These are phyloP conservation scores for Macrotus californicus DNA, from an alignment of 2,113 vertebrate genomes.

Conservation along the genomic window DNA sequence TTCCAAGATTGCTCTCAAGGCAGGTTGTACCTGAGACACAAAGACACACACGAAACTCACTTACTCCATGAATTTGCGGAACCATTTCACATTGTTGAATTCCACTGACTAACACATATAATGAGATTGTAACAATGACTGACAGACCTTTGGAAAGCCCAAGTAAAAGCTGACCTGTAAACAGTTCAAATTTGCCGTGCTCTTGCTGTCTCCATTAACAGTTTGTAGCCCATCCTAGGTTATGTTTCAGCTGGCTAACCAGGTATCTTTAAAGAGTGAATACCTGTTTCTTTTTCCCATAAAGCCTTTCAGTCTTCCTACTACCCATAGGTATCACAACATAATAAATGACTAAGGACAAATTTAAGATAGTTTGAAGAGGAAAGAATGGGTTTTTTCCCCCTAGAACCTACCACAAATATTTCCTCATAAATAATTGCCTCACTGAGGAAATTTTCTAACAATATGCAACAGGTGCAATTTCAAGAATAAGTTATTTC, in stretches of 20 bases:
- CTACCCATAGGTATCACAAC: background rate
- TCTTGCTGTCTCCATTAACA: slow-evolving; percentile 35
- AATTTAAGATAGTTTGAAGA: slow-evolving; percentile 7
- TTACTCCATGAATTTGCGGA: slow-evolving; percentile 18
- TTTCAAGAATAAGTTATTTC: slow-evolving; percentile 12
- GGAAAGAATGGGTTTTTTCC: background rate
- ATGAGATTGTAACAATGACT: slow-evolving; percentile 47
- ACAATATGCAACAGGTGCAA: background rate
- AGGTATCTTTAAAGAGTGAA: background rate
- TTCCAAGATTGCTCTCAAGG: background rate
- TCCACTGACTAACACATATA: slow-evolving; percentile 20
- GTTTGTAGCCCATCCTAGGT: slow-evolving; percentile 40
- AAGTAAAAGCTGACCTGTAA: slow-evolving; percentile 49
- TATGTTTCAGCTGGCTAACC: slow-evolving; percentile 49
- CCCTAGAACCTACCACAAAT: background rate
- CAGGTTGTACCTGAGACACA: background rate
- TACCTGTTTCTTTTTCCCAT: slow-evolving; percentile 56
- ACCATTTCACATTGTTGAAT: slow-evolving; percentile 15
- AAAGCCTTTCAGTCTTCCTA: slow-evolving; percentile 27
- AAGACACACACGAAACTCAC: background rate
- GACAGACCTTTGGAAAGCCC: slow-evolving; percentile 61
- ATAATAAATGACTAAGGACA: background rate
- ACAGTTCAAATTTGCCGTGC: slow-evolving; percentile 63
- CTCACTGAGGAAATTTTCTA: background rate
- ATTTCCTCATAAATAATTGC: background rate